Percentiles rank a stretch among this genome's conserved stretches.
Evolutionary conservation across 2,113 vertebrate genomes (phyloP).

Genomic region (human): GRCh38 chr19:55909001-55909500

Average conservation of each 20-base stretch:
- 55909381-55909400: background rate
- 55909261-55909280: background rate
- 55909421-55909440: background rate
- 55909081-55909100: rapidly evolving
- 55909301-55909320: background rate
- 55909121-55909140: too few relatives aligned
- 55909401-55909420: background rate
- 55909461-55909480: too few relatives aligned
- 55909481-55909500: rapidly evolving
- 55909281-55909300: background rate
- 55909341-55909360: background rate
- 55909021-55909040: background rate
- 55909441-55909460: background rate
- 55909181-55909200: too few relatives aligned
- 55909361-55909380: background rate
- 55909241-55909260: background rate
- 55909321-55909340: background rate
- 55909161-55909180: too few relatives aligned
- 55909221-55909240: background rate
- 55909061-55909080: too few relatives aligned
- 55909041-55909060: rapidly evolving
- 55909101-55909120: background rate
- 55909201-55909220: background rate
- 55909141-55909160: background rate
- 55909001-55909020: background rate